phyloP scores from a whole-genome alignment of 1,140 invertebrate species.

The Tetranychus urticae region DNA sequence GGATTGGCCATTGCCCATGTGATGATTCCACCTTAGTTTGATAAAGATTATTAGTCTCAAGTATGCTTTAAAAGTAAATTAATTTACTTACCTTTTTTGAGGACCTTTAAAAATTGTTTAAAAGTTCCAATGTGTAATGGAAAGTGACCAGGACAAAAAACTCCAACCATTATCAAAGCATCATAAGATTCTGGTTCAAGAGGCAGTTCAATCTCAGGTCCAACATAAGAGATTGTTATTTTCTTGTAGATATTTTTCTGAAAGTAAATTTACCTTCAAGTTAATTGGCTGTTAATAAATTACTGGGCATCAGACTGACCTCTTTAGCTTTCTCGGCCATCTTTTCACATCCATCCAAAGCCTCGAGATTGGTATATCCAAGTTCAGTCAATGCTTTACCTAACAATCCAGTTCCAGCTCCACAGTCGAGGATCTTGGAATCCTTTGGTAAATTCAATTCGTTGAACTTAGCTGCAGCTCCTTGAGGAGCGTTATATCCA shows the following conservation, averaged over 20 bases:
- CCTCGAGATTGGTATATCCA: neutral
- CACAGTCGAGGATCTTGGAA: neutral
- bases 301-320: neutral
- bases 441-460: neutral
- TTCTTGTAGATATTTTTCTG: slow-evolving; percentile 7
- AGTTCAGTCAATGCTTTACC: neutral
- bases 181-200: slow-evolving; percentile 11
- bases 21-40: neutral
- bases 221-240: slow-evolving; percentile 6
- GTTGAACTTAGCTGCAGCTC: neutral
- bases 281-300: neutral
- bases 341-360: neutral
- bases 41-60: neutral
- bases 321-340: neutral
- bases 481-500: neutral
- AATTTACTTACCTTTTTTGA: slow-evolving; percentile 10
- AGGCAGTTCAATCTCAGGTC: slow-evolving; percentile 2
- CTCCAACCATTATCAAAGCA: slow-evolving; percentile 10
- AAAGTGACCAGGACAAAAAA: slow-evolving; percentile 12
- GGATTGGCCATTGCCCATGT: neutral
- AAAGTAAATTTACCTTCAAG: neutral
- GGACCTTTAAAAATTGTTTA: slow-evolving; percentile 8
- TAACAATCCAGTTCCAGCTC: neutral
- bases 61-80: neutral
- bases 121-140: slow-evolving; percentile 8